Conservation (phyloP, 2,113 vertebrate species). For the Calypte anna region DNA sequence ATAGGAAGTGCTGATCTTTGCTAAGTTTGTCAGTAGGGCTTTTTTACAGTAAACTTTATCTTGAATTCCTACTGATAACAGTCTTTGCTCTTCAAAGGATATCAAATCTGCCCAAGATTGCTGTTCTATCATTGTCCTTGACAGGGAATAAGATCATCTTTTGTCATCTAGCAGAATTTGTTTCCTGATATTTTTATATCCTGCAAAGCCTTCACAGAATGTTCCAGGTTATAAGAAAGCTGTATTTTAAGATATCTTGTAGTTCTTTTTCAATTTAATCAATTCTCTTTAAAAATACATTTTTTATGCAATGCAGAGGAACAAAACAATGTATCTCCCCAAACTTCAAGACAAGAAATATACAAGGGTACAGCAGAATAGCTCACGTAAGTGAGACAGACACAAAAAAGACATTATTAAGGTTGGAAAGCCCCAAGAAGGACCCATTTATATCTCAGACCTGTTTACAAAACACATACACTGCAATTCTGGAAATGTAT, state of each 20-base stretch:
- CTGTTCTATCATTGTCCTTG: background rate
- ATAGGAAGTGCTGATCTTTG: slow-evolving; percentile 6
- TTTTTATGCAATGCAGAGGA: background rate
- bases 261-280: background rate
- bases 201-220: background rate
- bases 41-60: slow-evolving; percentile 44
- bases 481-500: background rate
- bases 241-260: background rate
- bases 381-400: background rate
- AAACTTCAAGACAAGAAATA: slow-evolving; percentile 10
- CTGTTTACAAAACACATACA: slow-evolving; percentile 1
- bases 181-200: background rate
- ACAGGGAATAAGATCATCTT: slow-evolving; percentile 13
- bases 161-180: slow-evolving; percentile 1
- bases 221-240: background rate
- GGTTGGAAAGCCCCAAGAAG: background rate
- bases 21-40: background rate
- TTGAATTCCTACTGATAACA: slow-evolving; percentile 39
- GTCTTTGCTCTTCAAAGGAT: slow-evolving; percentile 22
- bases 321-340: background rate
- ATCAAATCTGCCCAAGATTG: slow-evolving; percentile 14
- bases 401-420: slow-evolving; percentile 8
- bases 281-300: background rate
- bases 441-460: background rate
- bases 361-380: background rate